A percentile compares a stretch with the other conserved stretches of the same genome.
phyloP scores from a whole-genome alignment of 2,888 invertebrate species.

The Eupithecia tripunctaria region DNA sequence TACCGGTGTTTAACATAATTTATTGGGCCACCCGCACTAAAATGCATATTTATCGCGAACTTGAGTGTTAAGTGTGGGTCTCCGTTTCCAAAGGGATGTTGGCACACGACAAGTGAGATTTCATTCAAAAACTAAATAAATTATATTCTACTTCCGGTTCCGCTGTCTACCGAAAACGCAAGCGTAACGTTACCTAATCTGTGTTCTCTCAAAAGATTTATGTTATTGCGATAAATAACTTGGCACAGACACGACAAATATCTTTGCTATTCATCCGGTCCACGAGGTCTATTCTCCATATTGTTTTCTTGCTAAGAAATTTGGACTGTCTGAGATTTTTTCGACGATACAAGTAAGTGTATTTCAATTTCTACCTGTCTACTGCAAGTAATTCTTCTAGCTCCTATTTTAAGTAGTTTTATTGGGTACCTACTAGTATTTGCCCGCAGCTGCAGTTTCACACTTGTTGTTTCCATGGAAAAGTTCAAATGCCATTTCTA shows the following conservation, averaged over 20 bases:
- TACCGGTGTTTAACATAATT: neutral
- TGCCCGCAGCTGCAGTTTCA: too few relatives aligned
- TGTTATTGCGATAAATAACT: slow-evolving; percentile 23
- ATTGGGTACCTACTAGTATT: too few relatives aligned
- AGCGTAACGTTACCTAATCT: neutral
- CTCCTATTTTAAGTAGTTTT: neutral
- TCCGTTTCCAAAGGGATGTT: too few relatives aligned
- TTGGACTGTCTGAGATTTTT: neutral
- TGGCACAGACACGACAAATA: slow-evolving; percentile 13
- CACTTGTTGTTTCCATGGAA: too few relatives aligned
- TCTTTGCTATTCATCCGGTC: neutral
- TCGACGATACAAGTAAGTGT: neutral
- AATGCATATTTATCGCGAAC: neutral
- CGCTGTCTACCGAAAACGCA: neutral
- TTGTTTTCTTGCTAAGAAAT: neutral
- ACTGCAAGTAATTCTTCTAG: too few relatives aligned
- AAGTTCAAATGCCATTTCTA: too few relatives aligned
- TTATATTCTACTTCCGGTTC: neutral
- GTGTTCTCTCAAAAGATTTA: slow-evolving; percentile 17
- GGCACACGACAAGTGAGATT: too few relatives aligned
- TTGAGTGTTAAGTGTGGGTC: too few relatives aligned
- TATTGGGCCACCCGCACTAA: neutral
- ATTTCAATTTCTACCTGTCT: too few relatives aligned
- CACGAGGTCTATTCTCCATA: neutral
- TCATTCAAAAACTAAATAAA: too few relatives aligned